Percentiles rank a stretch among this genome's conserved stretches.
These are phyloP conservation scores for Elmis aenea DNA, from an alignment of 2,888 invertebrate genomes.

Conservation along the genomic window DNA sequence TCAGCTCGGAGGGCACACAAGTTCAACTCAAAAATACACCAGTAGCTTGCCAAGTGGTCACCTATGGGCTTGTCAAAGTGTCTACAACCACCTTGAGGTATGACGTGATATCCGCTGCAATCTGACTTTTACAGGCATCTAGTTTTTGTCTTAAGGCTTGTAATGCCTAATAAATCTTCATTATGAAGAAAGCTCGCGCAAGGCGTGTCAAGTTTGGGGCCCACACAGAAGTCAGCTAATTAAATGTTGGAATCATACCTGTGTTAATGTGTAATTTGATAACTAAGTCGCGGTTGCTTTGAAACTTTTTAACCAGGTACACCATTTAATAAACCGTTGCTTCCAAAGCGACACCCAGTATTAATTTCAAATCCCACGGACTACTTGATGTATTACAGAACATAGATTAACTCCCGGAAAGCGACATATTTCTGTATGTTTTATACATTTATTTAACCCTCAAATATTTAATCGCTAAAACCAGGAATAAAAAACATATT, in stretches of 20 bases:
- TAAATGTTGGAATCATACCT: conserved; percentile 35
- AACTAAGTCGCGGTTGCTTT: conserved; percentile 37
- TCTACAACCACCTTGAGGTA: no score
- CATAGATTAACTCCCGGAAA: no score
- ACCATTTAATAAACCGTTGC: conserved; percentile 34
- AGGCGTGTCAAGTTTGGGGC: conserved; percentile 30
- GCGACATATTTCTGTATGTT: no score
- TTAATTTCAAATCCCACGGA: conserved; percentile 39
- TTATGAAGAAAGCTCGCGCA: conserved; percentile 31
- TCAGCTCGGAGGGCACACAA: conserved; percentile 8
- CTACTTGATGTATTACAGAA: conserved; percentile 33
- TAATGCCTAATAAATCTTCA: conserved; percentile 31
- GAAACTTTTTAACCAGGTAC: conserved; percentile 34
- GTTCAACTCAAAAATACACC: conserved; percentile 22
- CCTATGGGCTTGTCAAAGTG: conserved; percentile 6
- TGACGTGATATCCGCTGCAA: background rate
- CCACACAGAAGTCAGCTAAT: conserved; percentile 37
- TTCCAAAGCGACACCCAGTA: conserved; percentile 33
- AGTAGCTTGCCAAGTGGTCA: conserved; percentile 30
- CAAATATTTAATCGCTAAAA: no score
- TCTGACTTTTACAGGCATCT: conserved; percentile 1
- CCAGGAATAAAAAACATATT: no score
- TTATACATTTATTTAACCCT: no score
- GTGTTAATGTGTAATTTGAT: conserved; percentile 40
- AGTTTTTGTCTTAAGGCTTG: conserved; percentile 10